Base-by-base conservation (phyloP, 1,140 invertebrate species). In the Orchestia grillus region DNA sequence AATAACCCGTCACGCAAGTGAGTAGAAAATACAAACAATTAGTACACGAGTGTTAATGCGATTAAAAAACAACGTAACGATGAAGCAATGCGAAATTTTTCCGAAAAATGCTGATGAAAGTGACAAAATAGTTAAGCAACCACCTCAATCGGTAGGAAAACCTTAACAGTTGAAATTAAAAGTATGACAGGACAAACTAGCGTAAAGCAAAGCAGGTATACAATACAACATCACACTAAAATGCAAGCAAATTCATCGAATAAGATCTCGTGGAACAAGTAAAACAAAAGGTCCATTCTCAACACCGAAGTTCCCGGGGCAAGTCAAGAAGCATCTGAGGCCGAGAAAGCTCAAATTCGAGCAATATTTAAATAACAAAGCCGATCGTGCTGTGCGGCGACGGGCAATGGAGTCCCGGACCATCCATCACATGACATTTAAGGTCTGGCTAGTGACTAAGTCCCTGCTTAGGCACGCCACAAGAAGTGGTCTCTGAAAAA, bases 341-440 rank as follows among this genome's bases (percentile, higher is more conserved):
- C 47, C 19, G 62, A 36, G 11, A 77, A 28, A 77, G 62, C 62
- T 23, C 62, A 77, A 77, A 77, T 77, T 77, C 11, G 28, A 77
- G 62, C 28, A 36, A 28, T 36, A 77, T 36, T 36, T 3, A 77
- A 77, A 23, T 77, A 77, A 28, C 11, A 77, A 15, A 15, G 28
- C 1, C 62, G 28, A 77, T 77, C 62, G 62, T 77, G 62, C 62
- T 8, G 62, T 28, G 62, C 1, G 62, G 28, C 28, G 62, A 77
- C 62, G 1, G 36, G 62, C 62, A 77, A 77, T 77, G 28, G 28
- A 77, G 62, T 36, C 62, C 28, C 28, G 11, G 11, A 3, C 62
- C 62, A 77, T 77, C 62, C 62, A 77, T 77, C 62, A 77, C 62
- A 77, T 77, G 62, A 77, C 62, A 77, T 77, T 77, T 77, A 77